Conservation (phyloP, 2,113 vertebrate genomes). For the Phylloscopus whistleri region DNA sequence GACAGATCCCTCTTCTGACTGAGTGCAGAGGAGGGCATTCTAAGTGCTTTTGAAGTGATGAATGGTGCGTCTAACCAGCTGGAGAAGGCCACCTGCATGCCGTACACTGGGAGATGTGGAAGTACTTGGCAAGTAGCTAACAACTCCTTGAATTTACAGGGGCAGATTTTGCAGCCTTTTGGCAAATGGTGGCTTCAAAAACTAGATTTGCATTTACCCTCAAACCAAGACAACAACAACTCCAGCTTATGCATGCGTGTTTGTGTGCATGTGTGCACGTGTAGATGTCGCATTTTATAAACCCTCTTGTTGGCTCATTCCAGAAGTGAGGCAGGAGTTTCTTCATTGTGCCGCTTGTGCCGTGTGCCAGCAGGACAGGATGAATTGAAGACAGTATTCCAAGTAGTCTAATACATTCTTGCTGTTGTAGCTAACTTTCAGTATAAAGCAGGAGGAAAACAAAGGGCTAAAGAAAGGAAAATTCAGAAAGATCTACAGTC, state of each 20-base stretch:
- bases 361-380: slow-evolving; percentile 35
- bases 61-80: slow-evolving; percentile 44
- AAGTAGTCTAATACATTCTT: slow-evolving; percentile 43
- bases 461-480: slow-evolving; percentile 60
- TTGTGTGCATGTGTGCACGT: background rate
- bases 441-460: slow-evolving; percentile 55
- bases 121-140: background rate
- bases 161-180: slow-evolving; percentile 6
- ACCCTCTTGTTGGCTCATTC: background rate
- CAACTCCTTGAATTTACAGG: background rate
- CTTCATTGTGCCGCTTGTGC: background rate
- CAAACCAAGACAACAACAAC: background rate
- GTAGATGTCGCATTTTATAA: background rate
- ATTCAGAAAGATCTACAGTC: slow-evolving; percentile 62
- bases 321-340: background rate
- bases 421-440: slow-evolving; percentile 42
- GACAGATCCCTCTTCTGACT: background rate
- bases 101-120: background rate
- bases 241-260: background rate
- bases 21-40: slow-evolving; percentile 24
- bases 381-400: slow-evolving; percentile 45
- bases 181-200: background rate
- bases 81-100: slow-evolving; percentile 40
- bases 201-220: slow-evolving; percentile 6
- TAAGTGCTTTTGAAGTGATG: slow-evolving; percentile 29